Evolutionary conservation across 2,888 invertebrate genomes (phyloP), one percentile per base, ranked within the genome.

Genomic region (Chrysolina oricalcia): DNA sequence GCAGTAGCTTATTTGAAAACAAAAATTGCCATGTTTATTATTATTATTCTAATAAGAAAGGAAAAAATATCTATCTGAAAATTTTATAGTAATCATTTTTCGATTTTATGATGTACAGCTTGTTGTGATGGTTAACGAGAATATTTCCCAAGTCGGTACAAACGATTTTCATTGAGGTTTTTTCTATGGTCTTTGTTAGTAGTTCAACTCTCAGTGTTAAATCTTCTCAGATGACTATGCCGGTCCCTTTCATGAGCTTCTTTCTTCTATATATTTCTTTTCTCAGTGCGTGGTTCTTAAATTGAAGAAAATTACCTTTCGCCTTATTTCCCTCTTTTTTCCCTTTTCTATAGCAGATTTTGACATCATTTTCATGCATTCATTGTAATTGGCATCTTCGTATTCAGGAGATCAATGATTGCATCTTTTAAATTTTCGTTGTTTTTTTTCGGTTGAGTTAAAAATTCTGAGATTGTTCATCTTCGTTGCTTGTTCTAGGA

Each of bases 341-440:
- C 40, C 63, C 63, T 40, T 40, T 64, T 40, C 63, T 35, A n/a
- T 64, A 64, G 40, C 63, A 64, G 63, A 64, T 15, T 64, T 2
- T n/a, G 41, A 64, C 63, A 64, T 64, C 63, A 64, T 64, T 64
- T 40, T 17, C 63, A 35, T 64, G n/a, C n/a, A n/a, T n/a, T 64
- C 41, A 64, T 35, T 64, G 40, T 40, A 64, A 17, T 64, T n/a
- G 63, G 40, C 63, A 64, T 40, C 63, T 64, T 64, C 63, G n/a
- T n/a, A 64, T 64, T 64, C 41, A 64, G 63, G 15, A 64, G 63
- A 40, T 64, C 40, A 64, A 64, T 40, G 63, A 64, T 64, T 64
- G 35, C 63, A 64, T 64, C 63, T 64, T 64, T 64, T 2, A 64
- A 15, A 3, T 64, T 64, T 40, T 64, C 63, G 40, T 64, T 64